A percentile compares a stretch with the other conserved stretches of the same genome.
Conservation (phyloP, 2,797 vertebrate species). For the Anguilla anguilla region DNA sequence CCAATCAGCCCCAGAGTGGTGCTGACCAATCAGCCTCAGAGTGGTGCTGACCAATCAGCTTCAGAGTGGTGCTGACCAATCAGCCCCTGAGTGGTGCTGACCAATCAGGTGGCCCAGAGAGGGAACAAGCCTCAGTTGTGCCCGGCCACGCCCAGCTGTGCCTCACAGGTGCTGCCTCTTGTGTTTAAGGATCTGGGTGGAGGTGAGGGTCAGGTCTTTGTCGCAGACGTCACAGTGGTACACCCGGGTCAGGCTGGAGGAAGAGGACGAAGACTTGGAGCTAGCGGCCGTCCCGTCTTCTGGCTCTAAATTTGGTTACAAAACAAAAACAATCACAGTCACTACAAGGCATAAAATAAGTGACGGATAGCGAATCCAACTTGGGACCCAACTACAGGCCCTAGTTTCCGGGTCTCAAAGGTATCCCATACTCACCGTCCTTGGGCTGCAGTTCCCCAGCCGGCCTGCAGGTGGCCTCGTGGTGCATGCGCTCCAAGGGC, state of each 20-base stretch:
- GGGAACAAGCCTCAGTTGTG: not conserved
- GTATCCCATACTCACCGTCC: not conserved
- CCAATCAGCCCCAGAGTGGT: too few species aligned
- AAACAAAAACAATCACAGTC: not conserved
- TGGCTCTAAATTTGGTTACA: slow-evolving; percentile 43
- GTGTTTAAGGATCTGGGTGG: slow-evolving; percentile 88
- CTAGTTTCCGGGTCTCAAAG: not conserved
- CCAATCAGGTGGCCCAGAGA: too few species aligned
- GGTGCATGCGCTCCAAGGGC: slow-evolving; percentile 85
- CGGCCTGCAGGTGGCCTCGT: slow-evolving; percentile 76
- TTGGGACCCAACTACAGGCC: not conserved
- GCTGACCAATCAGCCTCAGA: too few species aligned
- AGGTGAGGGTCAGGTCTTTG: slow-evolving; percentile 79
- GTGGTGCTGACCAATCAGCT: too few species aligned
- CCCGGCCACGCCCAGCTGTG: too few species aligned
- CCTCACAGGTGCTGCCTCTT: slow-evolving; percentile 74
- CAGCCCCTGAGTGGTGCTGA: too few species aligned
- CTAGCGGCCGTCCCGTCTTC: slow-evolving; percentile 17
- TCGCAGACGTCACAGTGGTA: slow-evolving; percentile 82
- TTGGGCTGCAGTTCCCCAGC: slow-evolving; percentile 56
- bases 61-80: too few species aligned
- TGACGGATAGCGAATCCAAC: not conserved
- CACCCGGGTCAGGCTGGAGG: slow-evolving; percentile 67
- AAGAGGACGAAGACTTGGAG: slow-evolving; percentile 22
- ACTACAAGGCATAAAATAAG: not conserved